phyloP scores from a whole-genome alignment of 92 coral and sea anemone genomes.

The Porites evermanni region DNA sequence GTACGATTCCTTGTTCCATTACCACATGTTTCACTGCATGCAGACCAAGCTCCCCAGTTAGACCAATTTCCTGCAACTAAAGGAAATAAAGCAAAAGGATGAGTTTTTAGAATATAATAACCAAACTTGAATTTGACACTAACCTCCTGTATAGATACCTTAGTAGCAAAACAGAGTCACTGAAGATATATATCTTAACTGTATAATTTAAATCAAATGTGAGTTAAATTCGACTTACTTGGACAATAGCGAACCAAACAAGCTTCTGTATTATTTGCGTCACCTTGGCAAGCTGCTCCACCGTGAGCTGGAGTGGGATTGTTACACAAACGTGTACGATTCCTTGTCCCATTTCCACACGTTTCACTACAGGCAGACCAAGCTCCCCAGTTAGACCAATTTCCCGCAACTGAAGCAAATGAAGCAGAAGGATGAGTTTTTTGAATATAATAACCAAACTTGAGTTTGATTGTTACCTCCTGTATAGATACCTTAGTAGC shows the following conservation, averaged over 20 bases:
- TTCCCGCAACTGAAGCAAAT: not conserved
- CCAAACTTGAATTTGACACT: not conserved
- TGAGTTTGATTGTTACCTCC: no score
- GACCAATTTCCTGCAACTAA: conserved; percentile 21
- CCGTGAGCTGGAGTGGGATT: conserved; percentile 17
- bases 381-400: conserved; percentile 31
- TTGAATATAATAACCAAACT: no score
- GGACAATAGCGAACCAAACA: not conserved
- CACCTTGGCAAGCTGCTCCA: conserved; percentile 10
- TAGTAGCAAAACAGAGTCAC: no score
- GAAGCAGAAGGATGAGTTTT: no score
- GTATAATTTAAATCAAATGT: no score
- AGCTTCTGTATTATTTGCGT: not conserved
- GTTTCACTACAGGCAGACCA: conserved; percentile 25
- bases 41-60: conserved; percentile 31
- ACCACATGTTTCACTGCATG: conserved; percentile 25
- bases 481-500: no score
- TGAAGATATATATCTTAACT: no score
- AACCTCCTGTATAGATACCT: no score
- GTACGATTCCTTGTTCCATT: conserved; percentile 17
- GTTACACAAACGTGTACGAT: conserved; percentile 31
- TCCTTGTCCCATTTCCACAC: conserved; percentile 21
- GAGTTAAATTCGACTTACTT: not conserved
- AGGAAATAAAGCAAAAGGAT: no score
- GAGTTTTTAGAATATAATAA: no score